These are phyloP conservation scores for Falco novaeseelandiae DNA, from an alignment of 2,797 vertebrate genomes.

Conservation along the genomic window DNA sequence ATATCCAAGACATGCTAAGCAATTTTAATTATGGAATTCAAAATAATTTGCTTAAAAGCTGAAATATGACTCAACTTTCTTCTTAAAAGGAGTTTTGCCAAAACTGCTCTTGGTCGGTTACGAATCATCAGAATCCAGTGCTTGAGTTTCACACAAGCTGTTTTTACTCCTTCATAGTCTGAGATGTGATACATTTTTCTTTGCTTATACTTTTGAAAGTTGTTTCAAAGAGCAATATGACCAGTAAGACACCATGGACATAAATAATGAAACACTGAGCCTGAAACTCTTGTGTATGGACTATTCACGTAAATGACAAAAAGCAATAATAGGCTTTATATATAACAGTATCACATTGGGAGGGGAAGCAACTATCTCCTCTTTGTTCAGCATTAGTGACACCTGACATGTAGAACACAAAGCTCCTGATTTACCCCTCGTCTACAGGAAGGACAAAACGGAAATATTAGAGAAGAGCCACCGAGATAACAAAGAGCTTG, in stretches of 20 bases:
- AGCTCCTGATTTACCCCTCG: background rate
- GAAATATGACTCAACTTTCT: constrained; percentile 40
- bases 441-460: constrained; percentile 28
- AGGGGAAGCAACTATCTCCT: background rate
- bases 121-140: background rate
- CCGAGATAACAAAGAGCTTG: constrained; percentile 8
- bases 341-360: background rate
- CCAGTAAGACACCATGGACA: background rate
- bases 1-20: background rate
- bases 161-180: background rate
- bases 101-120: background rate
- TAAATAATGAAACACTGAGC: constrained; percentile 27
- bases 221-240: constrained; percentile 14
- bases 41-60: constrained; percentile 33
- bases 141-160: background rate
- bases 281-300: background rate
- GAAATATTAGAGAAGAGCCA: constrained; percentile 32
- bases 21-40: constrained; percentile 10
- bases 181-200: background rate
- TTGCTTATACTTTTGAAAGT: background rate
- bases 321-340: background rate
- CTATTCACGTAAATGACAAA: background rate
- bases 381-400: background rate
- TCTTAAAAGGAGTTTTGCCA: background rate
- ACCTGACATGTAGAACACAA: constrained; percentile 24